These are phyloP conservation scores for Grallaria varia DNA, from an alignment of 2,113 vertebrate genomes.

Conservation along the genomic window DNA sequence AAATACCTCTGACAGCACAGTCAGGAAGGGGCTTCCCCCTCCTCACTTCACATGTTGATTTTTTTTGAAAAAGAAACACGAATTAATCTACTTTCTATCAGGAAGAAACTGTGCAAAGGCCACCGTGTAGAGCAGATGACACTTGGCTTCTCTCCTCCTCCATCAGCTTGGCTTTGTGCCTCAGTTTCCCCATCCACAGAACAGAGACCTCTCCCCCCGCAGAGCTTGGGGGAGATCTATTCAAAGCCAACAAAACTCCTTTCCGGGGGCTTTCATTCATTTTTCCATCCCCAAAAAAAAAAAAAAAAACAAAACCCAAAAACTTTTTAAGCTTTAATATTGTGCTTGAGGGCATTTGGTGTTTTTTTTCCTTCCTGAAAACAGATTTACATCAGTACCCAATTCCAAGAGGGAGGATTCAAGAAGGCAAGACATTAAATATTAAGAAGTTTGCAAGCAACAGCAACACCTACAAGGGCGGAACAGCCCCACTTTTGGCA, in stretches of 20 bases:
- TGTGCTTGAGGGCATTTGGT: neutral
- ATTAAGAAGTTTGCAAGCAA: neutral
- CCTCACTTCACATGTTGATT: neutral
- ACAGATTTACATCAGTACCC: neutral
- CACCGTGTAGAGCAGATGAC: neutral
- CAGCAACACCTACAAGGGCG: neutral
- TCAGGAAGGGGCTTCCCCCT: neutral
- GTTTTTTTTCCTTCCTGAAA: neutral
- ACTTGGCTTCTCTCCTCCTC: neutral
- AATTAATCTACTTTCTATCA: neutral
- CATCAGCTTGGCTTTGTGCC: neutral
- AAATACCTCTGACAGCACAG: neutral
- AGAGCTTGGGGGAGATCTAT: neutral
- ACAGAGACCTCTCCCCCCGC: neutral
- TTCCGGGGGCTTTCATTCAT: neutral
- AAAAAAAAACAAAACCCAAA: too few relatives aligned
- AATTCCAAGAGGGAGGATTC: neutral
- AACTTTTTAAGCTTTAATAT: slow-evolving; percentile 20
- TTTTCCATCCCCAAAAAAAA: neutral
- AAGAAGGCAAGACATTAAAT: neutral
- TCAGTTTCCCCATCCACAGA: neutral
- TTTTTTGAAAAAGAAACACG: neutral
- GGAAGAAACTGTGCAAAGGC: accelerated
- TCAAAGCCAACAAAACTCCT: neutral
- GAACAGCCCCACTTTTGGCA: neutral